A percentile compares a stretch with the other conserved stretches of the same genome.
phyloP scores from a whole-genome alignment of 2,888 invertebrate species.

The Stenoptilia bipunctidactyla region DNA sequence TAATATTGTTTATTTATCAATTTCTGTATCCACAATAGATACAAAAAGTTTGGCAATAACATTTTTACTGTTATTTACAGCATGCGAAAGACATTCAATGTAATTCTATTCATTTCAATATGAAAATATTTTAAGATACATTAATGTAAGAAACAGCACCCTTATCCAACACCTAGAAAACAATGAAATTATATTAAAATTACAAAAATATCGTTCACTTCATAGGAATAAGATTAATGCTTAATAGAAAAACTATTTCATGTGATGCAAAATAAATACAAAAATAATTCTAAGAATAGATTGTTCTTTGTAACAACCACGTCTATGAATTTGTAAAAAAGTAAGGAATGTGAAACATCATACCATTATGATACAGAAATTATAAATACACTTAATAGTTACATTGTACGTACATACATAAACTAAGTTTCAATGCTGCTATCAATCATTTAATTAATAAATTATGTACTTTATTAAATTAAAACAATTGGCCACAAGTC shows the following conservation, averaged over 20 bases:
- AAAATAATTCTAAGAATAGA: too few species aligned
- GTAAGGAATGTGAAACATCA: conserved; percentile 32
- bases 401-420: conserved; percentile 30
- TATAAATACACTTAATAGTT: conserved; percentile 47
- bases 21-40: conserved; percentile 69
- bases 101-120: background rate
- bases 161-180: too few species aligned
- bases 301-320: too few species aligned
- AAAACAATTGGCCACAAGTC: conserved; percentile 27
- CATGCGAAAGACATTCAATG: conserved; percentile 12
- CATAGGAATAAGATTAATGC: too few species aligned
- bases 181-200: too few species aligned
- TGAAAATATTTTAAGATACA: background rate
- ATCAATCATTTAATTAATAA: conserved; percentile 30
- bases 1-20: conserved; percentile 63
- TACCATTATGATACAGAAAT: conserved; percentile 67
- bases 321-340: too few species aligned
- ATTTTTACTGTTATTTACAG: conserved; percentile 9
- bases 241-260: too few species aligned
- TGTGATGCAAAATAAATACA: too few species aligned
- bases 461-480: conserved; percentile 30
- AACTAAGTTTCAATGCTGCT: conserved; percentile 44
- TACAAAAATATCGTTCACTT: too few species aligned
- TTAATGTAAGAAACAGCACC: too few species aligned
- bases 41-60: conserved; percentile 19